These are phyloP conservation scores for Hemicordylus capensis DNA, from an alignment of 2,113 vertebrate genomes.

Conservation along the genomic window DNA sequence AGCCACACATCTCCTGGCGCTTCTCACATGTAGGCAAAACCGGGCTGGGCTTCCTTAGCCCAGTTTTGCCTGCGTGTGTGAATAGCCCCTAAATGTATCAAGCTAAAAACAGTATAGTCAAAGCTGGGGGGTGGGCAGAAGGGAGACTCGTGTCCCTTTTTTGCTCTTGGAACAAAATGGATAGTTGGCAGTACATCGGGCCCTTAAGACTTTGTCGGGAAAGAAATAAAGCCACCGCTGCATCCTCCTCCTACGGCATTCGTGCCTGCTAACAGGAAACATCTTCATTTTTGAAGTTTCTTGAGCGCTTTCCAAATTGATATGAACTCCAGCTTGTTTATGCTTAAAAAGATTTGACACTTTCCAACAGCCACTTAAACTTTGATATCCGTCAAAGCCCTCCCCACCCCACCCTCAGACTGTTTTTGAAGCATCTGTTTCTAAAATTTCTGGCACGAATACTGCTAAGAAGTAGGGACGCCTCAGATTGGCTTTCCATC, in stretches of 20 bases:
- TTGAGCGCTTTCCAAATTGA: constrained; percentile 70
- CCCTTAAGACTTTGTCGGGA: constrained; percentile 25
- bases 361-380: constrained; percentile 72
- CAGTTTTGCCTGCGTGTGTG: too few species aligned
- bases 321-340: constrained; percentile 65
- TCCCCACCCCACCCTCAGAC: constrained; percentile 27
- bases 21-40: too few species aligned
- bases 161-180: neutral
- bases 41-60: too few species aligned
- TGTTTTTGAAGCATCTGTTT: constrained; percentile 74
- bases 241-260: constrained; percentile 20
- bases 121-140: neutral
- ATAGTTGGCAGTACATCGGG: constrained; percentile 16
- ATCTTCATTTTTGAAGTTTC: constrained; percentile 70
- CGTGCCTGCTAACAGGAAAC: constrained; percentile 14
- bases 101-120: neutral
- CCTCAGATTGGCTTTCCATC: constrained; percentile 64
- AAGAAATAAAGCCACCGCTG: neutral
- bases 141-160: neutral
- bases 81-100: too few species aligned
- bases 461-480: constrained; percentile 62
- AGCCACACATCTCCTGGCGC: too few species aligned
- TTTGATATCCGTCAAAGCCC: constrained; percentile 71
- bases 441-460: constrained; percentile 64
- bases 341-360: constrained; percentile 70